These are phyloP conservation scores for Carpatolechia fugitivella DNA, from an alignment of 2,888 invertebrate genomes.

Conservation along the genomic window DNA sequence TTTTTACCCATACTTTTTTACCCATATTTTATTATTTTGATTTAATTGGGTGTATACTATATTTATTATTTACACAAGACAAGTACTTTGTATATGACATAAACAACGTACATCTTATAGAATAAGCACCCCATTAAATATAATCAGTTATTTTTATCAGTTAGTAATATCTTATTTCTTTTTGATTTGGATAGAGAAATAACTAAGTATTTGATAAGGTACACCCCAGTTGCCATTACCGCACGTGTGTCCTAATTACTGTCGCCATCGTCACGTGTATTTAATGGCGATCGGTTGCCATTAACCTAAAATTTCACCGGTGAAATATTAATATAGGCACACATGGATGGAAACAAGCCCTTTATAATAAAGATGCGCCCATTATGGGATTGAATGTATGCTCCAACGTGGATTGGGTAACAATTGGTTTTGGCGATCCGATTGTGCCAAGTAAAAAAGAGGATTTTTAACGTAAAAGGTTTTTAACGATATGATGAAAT, in stretches of 20 bases:
- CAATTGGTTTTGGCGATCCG: neutral
- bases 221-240: neutral
- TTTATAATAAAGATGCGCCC: neutral
- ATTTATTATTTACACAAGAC: too few relatives aligned
- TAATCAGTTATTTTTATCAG: too few relatives aligned
- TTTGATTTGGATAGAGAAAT: neutral
- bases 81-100: too few relatives aligned
- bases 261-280: neutral
- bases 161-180: too few relatives aligned
- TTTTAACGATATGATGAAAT: too few relatives aligned
- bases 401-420: neutral
- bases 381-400: neutral
- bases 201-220: neutral
- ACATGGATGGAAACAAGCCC: neutral
- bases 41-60: too few relatives aligned
- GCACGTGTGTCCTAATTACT: neutral
- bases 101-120: too few relatives aligned
- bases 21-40: too few relatives aligned
- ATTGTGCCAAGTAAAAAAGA: too few relatives aligned
- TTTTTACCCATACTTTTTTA: too few relatives aligned
- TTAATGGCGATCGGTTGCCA: constrained; percentile 2
- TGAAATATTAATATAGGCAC: neutral
- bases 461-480: too few relatives aligned
- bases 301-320: neutral
- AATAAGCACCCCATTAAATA: too few relatives aligned